These are phyloP conservation scores for Chaitophorus viminalis DNA, from an alignment of 2,888 invertebrate species.

Conservation along the genomic window DNA sequence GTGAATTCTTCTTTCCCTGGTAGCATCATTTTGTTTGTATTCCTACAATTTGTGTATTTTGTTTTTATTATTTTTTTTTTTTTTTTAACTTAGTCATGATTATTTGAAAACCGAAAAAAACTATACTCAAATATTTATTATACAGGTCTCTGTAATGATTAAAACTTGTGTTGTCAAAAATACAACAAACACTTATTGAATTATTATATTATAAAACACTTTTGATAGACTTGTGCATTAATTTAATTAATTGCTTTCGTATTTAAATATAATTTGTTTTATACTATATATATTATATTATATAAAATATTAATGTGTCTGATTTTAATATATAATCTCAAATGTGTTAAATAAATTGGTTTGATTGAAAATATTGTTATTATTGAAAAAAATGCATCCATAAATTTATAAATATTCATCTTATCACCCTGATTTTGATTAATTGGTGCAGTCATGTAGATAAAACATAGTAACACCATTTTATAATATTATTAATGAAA, in stretches of 20 bases:
- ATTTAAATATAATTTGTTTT: conserved; percentile 51
- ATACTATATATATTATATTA: conserved; percentile 45
- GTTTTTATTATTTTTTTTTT: conserved; percentile 33
- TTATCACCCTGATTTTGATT: no score
- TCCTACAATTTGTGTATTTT: conserved; percentile 58
- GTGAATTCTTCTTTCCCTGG: conserved; percentile 10
- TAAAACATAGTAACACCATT: no score
- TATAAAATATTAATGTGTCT: conserved; percentile 31
- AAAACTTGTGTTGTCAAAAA: conserved; percentile 34
- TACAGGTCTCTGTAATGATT: conserved; percentile 44
- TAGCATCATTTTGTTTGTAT: conserved; percentile 55
- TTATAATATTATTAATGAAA: no score
- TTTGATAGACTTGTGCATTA: conserved; percentile 55
- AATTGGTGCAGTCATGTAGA: no score
- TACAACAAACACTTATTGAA: conserved; percentile 34
- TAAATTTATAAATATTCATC: no score
- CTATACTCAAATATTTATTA: conserved; percentile 33
- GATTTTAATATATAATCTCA: conserved; percentile 37
- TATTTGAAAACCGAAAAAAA: conserved; percentile 31
- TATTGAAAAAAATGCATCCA: not conserved
- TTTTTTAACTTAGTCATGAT: conserved; percentile 48
- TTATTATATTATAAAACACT: conserved; percentile 55
- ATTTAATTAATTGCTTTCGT: conserved; percentile 53
- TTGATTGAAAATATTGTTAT: conserved; percentile 43
- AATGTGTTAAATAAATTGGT: conserved; percentile 53